phyloP scores from a whole-genome alignment of 2,888 invertebrate species.

The Dasypolia templi region DNA sequence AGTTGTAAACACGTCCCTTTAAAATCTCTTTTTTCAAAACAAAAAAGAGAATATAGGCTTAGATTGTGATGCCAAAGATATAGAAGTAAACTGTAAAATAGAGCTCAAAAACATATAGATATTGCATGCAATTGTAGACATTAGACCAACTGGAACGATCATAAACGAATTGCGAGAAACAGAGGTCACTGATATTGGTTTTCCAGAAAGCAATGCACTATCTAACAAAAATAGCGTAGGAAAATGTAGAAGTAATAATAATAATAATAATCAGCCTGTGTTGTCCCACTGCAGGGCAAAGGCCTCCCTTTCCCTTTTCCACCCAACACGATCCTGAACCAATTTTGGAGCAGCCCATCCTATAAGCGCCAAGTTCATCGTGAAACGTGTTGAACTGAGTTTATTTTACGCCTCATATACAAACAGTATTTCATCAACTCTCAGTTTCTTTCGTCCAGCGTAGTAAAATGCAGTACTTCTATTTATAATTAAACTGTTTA shows the following conservation, averaged over 20 bases:
- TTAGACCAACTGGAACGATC: constrained; percentile 4
- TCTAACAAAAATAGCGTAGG: neutral
- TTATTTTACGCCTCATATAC: constrained; percentile 12
- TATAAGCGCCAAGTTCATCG: too few relatives aligned
- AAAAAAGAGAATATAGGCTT: neutral
- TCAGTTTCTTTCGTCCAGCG: constrained; percentile 11
- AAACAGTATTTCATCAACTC: constrained; percentile 23
- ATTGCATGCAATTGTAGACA: neutral
- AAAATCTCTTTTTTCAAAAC: constrained; percentile 1
- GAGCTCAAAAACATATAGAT: neutral
- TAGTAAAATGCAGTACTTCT: constrained; percentile 17
- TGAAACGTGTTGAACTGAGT: constrained; percentile 8
- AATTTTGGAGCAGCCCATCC: too few relatives aligned
- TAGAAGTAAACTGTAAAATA: constrained; percentile 2
- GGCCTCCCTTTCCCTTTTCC: too few relatives aligned
- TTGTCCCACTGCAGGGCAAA: too few relatives aligned
- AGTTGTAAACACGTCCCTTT: neutral
- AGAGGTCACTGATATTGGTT: neutral
- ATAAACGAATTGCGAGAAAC: neutral
- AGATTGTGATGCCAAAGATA: neutral
- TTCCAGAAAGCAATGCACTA: constrained; percentile 1
- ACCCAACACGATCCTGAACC: too few relatives aligned
- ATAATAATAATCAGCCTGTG: too few relatives aligned
- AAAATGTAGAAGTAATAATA: too few relatives aligned
- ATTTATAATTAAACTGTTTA: constrained; percentile 35